phyloP scores from a whole-genome alignment of 2,113 vertebrate genomes.

The Strix aluco region DNA sequence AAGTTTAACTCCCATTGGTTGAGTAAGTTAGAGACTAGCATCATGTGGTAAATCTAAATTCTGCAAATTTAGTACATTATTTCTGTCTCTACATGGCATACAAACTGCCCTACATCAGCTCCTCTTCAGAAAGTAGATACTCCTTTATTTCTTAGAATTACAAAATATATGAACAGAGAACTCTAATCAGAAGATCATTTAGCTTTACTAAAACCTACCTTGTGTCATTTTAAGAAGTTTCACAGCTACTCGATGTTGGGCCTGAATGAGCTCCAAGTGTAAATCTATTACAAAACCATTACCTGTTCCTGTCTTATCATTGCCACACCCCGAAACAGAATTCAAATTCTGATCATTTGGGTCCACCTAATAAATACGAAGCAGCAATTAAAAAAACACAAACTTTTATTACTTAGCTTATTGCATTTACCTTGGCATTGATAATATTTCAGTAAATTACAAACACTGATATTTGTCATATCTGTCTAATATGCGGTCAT shows the following conservation, averaged over 20 bases:
- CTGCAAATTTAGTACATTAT: neutral
- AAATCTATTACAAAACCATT: conserved; percentile 80
- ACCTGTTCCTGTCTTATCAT: conserved; percentile 19
- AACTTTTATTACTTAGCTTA: neutral
- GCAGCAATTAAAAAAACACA: conserved; percentile 3
- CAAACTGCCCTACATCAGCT: neutral
- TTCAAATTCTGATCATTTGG: conserved; percentile 24
- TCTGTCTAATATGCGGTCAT: neutral
- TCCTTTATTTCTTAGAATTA: neutral
- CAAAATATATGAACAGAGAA: neutral
- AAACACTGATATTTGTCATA: neutral
- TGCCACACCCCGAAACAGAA: neutral
- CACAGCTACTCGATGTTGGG: conserved; percentile 84
- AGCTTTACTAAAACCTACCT: conserved; percentile 73
- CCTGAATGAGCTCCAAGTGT: conserved; percentile 84
- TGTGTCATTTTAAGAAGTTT: conserved; percentile 77
- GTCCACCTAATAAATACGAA: conserved; percentile 49
- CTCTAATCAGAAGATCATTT: neutral
- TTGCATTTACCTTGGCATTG: neutral
- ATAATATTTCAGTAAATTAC: neutral
- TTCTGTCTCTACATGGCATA: neutral
- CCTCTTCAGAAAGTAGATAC: neutral
- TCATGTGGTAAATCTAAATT: neutral
- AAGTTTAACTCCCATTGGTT: neutral
- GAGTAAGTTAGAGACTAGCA: neutral